phyloP scores from a whole-genome alignment of 2,888 invertebrate genomes.

The Ectobius pallidus region DNA sequence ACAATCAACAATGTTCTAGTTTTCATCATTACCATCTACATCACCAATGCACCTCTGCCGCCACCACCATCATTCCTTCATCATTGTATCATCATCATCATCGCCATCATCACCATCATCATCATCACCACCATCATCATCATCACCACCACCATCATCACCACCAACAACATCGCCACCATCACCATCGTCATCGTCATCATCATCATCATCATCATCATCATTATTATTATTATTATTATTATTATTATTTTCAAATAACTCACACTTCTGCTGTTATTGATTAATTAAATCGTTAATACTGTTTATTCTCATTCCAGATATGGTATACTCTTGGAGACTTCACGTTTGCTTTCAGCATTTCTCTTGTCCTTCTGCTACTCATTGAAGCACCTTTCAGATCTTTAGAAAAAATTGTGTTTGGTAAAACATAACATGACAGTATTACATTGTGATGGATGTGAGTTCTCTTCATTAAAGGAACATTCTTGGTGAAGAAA shows the following conservation, averaged over 20 bases:
- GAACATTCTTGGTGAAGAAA: too few relatives aligned
- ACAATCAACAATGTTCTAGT: too few relatives aligned
- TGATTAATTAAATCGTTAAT: too few relatives aligned
- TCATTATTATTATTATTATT: background rate
- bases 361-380: conserved; percentile 19
- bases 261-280: background rate
- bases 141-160: background rate
- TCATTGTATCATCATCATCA: background rate
- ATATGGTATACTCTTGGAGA: conserved; percentile 4
- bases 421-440: conserved; percentile 16
- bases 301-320: conserved; percentile 18
- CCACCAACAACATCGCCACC: background rate
- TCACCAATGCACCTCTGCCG: background rate
- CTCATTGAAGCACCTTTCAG: conserved; percentile 35
- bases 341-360: conserved; percentile 1
- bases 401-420: conserved; percentile 23
- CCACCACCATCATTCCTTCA: background rate
- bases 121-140: background rate
- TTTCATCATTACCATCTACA: background rate
- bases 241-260: background rate
- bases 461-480: too few relatives aligned
- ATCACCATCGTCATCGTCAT: background rate
- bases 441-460: too few relatives aligned
- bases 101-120: background rate
- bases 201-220: background rate